Evolutionary conservation across 2,888 invertebrate genomes (phyloP).

Genomic region (Sarcophaga rosellei): DNA sequence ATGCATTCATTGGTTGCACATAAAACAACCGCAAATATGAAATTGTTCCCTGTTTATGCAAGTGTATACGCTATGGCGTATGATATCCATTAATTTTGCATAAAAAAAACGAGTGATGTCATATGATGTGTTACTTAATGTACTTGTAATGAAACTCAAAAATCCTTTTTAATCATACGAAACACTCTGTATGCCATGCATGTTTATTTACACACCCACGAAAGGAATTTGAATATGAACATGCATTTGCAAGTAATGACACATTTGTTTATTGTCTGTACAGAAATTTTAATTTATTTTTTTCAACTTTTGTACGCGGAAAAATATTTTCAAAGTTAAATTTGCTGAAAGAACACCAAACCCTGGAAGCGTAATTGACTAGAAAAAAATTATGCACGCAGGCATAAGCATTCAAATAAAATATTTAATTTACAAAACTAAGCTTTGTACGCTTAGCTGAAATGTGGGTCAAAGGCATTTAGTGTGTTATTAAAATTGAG

Average conservation of each 20-base stretch:
- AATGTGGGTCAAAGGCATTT: not conserved
- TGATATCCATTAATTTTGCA: too few relatives aligned
- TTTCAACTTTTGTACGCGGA: not conserved
- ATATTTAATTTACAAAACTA: not conserved
- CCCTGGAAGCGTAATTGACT: conserved; percentile 19
- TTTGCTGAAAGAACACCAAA: conserved; percentile 24
- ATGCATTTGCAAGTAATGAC: conserved; percentile 47
- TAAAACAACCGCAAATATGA: conserved; percentile 53
- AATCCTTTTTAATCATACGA: not conserved
- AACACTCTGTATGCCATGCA: not conserved
- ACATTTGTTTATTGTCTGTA: conserved; percentile 49
- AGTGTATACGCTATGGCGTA: not conserved
- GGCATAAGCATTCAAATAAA: not conserved
- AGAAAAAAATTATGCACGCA: not conserved
- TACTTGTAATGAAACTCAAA: not conserved
- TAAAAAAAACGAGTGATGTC: not conserved
- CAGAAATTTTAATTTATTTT: conserved; percentile 27
- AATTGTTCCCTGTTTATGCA: conserved; percentile 11
- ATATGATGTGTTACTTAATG: not conserved
- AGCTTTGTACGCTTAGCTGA: not conserved
- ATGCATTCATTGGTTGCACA: conserved; percentile 44
- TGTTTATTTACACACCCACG: conserved; percentile 11
- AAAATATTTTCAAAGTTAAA: conserved; percentile 23
- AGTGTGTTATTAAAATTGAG: not conserved
- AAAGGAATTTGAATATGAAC: conserved; percentile 6